Conservation (phyloP, 2,113 vertebrate genomes). For the Hippolais icterina region DNA sequence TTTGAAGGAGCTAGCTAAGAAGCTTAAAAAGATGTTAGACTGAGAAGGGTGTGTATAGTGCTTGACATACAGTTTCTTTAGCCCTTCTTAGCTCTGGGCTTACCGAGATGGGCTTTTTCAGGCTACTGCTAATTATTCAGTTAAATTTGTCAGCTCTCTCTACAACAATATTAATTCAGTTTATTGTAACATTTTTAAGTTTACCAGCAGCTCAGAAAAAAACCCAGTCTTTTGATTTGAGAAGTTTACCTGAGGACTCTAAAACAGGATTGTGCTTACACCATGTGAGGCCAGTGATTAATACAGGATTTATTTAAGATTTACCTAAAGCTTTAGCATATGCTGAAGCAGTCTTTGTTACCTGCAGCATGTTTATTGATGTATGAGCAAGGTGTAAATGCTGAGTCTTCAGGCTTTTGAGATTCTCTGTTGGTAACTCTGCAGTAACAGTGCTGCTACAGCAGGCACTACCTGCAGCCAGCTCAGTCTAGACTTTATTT, state of each 20-base stretch:
- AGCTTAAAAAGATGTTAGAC: neutral
- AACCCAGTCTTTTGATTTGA: neutral
- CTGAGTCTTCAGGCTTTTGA: neutral
- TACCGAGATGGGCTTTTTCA: neutral
- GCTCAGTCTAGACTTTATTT: neutral
- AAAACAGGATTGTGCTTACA: neutral
- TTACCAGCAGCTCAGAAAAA: neutral
- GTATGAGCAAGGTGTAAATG: neutral
- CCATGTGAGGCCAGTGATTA: neutral
- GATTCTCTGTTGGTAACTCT: neutral
- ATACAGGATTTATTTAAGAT: neutral
- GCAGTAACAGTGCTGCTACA: neutral
- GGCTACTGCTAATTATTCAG: neutral
- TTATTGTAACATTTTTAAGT: neutral
- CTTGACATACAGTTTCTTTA: neutral
- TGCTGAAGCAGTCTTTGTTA: neutral
- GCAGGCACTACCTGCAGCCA: neutral
- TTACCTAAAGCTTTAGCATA: neutral
- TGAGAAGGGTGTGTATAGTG: neutral
- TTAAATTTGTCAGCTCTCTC: neutral
- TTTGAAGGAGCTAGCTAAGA: neutral
- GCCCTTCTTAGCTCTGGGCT: neutral
- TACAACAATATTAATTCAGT: neutral
- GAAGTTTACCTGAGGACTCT: neutral
- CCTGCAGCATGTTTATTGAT: rapidly evolving